Conservation (phyloP, 2,797 vertebrate genomes). For the Ciconia nigra region DNA sequence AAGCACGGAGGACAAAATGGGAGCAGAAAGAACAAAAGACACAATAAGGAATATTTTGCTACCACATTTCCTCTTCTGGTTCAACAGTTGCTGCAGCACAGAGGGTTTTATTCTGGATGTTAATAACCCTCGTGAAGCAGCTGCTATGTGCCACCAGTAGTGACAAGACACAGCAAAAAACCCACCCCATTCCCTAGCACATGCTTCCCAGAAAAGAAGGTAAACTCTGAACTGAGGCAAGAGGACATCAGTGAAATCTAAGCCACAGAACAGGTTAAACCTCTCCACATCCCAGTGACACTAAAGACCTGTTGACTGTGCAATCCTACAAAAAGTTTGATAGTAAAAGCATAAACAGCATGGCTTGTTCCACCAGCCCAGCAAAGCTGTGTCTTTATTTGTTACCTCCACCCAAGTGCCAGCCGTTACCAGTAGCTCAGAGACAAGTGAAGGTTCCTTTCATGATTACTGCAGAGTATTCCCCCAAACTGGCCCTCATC, state of each 20-base stretch:
- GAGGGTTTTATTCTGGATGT: neutral
- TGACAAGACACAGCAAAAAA: neutral
- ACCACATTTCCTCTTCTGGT: neutral
- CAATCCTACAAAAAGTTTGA: neutral
- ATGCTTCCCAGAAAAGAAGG: neutral
- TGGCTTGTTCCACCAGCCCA: neutral
- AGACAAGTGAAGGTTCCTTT: neutral
- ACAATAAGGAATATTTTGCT: neutral
- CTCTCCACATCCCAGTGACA: neutral
- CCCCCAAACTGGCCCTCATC: neutral
- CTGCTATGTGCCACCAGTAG: neutral
- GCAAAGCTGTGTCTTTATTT: neutral
- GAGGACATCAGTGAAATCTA: neutral
- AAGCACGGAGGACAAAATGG: neutral
- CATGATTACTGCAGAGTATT: neutral
- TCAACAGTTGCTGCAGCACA: neutral
- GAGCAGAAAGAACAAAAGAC: neutral
- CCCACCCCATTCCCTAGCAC: accelerated
- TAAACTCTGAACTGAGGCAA: neutral
- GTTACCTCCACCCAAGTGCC: neutral
- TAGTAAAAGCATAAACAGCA: neutral
- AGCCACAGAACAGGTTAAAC: neutral
- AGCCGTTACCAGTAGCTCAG: neutral
- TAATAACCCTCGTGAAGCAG: neutral
- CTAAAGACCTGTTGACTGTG: neutral